Evolutionary conservation across 2,113 vertebrate species (phyloP).

Genomic region (Carettochelys insculpta): DNA sequence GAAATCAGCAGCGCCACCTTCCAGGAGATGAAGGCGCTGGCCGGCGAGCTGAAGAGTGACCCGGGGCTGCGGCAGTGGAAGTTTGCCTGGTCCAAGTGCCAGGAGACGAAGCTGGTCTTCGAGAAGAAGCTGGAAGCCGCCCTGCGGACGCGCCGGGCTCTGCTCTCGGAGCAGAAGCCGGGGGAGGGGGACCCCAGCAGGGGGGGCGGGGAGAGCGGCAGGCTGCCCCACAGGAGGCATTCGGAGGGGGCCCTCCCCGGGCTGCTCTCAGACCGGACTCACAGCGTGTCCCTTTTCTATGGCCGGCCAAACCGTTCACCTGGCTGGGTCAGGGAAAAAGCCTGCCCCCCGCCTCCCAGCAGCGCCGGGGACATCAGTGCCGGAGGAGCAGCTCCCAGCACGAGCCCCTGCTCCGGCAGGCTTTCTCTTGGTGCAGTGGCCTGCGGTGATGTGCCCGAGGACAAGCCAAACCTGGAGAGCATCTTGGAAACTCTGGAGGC

Average conservation of each 20-base stretch:
- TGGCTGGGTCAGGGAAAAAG: constrained; percentile 60
- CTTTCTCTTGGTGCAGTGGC: not conserved
- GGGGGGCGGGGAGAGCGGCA: not conserved
- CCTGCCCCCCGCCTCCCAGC: not conserved
- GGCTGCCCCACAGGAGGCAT: constrained; percentile 33
- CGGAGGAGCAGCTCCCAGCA: constrained; percentile 19
- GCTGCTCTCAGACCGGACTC: constrained; percentile 63
- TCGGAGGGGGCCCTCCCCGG: constrained; percentile 29
- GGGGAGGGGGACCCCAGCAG: not conserved
- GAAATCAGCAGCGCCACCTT: constrained; percentile 79
- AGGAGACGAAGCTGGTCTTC: constrained; percentile 85
- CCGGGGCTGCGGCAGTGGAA: constrained; percentile 84
- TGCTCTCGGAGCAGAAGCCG: not conserved
- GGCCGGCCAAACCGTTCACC: constrained; percentile 42
- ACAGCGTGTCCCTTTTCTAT: constrained; percentile 29
- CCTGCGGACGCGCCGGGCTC: constrained; percentile 64
- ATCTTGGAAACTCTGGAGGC: constrained; percentile 38
- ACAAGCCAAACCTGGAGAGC: constrained; percentile 51
- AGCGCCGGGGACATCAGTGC: not conserved
- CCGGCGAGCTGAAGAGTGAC: constrained; percentile 80
- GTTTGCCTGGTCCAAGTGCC: constrained; percentile 85
- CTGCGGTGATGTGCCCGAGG: constrained; percentile 51
- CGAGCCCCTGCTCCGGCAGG: not conserved
- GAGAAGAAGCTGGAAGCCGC: constrained; percentile 84
- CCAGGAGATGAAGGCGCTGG: constrained; percentile 87